Evolutionary conservation across 2,888 invertebrate genomes (phyloP).

Genomic region (Aquatica leii): DNA sequence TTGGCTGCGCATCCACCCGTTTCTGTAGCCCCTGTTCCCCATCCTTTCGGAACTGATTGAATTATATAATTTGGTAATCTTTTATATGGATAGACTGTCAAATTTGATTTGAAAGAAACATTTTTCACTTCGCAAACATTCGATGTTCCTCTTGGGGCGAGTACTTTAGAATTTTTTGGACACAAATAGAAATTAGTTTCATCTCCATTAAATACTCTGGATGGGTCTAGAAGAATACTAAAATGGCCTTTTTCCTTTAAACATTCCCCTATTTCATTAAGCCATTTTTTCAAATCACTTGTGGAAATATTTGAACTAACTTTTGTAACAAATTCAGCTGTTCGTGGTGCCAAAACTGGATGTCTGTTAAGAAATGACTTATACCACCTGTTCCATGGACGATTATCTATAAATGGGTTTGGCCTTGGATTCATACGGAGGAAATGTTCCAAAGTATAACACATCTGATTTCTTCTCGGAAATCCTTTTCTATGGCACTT

Average conservation of each 20-base stretch:
- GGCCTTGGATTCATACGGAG: neutral
- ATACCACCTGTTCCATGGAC: neutral
- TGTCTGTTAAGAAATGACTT: neutral
- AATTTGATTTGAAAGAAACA: too few species aligned
- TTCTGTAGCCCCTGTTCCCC: neutral
- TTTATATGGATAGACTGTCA: too few species aligned
- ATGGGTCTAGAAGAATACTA: neutral
- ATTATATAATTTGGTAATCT: neutral
- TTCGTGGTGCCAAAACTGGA: too few species aligned
- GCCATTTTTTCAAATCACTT: too few species aligned
- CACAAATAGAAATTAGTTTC: too few species aligned
- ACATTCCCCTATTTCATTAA: neutral
- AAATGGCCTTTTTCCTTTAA: too few species aligned
- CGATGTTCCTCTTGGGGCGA: neutral
- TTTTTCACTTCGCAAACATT: neutral
- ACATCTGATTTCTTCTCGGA: neutral
- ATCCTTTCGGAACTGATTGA: neutral
- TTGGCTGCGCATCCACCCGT: neutral
- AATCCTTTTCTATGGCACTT: too few species aligned
- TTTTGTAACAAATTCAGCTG: too few species aligned
- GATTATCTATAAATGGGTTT: too few species aligned
- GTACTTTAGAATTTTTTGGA: neutral
- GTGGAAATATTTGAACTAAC: too few species aligned
- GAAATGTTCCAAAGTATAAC: neutral
- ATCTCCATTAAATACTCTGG: too few species aligned